phyloP scores from a whole-genome alignment of 2,888 invertebrate genomes.

The Drosophila nr. fundita region DNA sequence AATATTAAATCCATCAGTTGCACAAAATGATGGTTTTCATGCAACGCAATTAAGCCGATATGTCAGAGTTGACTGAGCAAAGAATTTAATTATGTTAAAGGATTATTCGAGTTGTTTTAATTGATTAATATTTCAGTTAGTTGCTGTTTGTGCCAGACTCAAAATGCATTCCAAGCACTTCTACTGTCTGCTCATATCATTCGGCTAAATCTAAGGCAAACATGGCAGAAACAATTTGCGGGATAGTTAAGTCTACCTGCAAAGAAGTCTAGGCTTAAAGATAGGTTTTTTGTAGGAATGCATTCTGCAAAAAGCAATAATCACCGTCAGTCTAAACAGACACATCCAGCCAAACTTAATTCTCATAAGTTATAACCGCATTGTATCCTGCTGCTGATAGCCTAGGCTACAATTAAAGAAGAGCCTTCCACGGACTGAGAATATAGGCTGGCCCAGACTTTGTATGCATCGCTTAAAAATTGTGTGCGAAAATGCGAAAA shows the following conservation, averaged over 20 bases:
- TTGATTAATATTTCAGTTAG: constrained; percentile 1
- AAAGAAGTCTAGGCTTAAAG: constrained; percentile 70
- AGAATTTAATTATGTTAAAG: not conserved
- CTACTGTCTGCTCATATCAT: constrained; percentile 16
- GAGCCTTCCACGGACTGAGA: constrained; percentile 28
- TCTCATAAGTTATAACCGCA: constrained; percentile 33
- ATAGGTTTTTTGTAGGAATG: constrained; percentile 50
- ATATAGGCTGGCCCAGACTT: constrained; percentile 17
- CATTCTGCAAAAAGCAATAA: constrained; percentile 50
- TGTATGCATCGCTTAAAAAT: constrained; percentile 29
- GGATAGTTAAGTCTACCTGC: constrained; percentile 45
- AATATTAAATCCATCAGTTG: constrained; percentile 35
- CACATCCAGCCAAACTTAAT: constrained; percentile 19
- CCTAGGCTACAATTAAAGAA: constrained; percentile 67
- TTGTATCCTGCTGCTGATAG: constrained; percentile 67
- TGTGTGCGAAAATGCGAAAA: constrained; percentile 66
- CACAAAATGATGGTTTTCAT: constrained; percentile 9
- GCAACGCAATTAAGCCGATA: not conserved
- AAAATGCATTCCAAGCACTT: constrained; percentile 12
- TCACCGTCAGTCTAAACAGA: constrained; percentile 61
- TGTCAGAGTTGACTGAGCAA: not conserved
- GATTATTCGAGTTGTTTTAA: not conserved
- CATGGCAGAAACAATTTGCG: constrained; percentile 54
- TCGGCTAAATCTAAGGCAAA: constrained; percentile 39
- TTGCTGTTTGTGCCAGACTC: not conserved